phyloP scores from a whole-genome alignment of 2,888 invertebrate genomes.

The Melitaea athalia region DNA sequence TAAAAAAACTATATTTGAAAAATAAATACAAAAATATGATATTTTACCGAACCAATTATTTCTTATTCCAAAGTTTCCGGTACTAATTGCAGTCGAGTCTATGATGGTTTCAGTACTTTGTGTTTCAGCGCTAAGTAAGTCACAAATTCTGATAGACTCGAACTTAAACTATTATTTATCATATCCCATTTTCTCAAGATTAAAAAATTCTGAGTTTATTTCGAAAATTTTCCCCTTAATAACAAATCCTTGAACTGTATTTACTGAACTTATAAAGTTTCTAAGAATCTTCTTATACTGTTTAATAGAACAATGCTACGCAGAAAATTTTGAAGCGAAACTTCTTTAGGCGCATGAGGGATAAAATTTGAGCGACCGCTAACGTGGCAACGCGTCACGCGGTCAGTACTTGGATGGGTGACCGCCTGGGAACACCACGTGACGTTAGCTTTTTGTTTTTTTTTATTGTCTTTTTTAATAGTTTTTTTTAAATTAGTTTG shows the following conservation, averaged over 20 bases:
- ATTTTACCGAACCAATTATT: not conserved
- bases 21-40: not conserved
- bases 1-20: too few species aligned
- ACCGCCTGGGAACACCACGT: too few species aligned
- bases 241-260: not conserved
- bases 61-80: not conserved
- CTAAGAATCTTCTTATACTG: too few species aligned
- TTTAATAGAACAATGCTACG: too few species aligned
- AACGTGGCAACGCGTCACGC: too few species aligned
- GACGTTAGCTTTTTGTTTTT: too few species aligned
- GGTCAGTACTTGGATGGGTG: too few species aligned
- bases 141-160: slow-evolving; percentile 8
- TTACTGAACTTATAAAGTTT: not conserved
- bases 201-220: not conserved
- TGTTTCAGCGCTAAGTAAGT: slow-evolving; percentile 4
- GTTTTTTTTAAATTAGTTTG: too few species aligned
- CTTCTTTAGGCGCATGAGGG: too few species aligned
- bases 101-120: not conserved
- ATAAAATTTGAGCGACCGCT: too few species aligned
- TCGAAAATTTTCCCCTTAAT: not conserved
- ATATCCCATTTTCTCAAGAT: not conserved
- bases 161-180: slow-evolving; percentile 4
- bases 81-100: slow-evolving; percentile 2
- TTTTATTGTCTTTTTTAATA: too few species aligned
- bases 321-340: too few species aligned